phyloP scores from a whole-genome alignment of 2,888 invertebrate genomes.

The Colletes collaris region DNA sequence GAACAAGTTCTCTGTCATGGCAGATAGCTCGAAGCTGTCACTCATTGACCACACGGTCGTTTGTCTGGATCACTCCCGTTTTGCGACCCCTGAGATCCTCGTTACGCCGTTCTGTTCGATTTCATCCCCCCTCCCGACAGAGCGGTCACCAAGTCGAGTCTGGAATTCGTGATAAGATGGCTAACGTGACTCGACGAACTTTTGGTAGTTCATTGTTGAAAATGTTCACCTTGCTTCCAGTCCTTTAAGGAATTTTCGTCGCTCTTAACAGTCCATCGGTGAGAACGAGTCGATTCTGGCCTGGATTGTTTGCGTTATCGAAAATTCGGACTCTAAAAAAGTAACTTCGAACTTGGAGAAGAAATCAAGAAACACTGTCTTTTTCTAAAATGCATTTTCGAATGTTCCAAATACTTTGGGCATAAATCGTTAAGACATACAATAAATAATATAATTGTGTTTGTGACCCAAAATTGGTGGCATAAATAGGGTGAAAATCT shows the following conservation, averaged over 20 bases:
- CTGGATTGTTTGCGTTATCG: background rate
- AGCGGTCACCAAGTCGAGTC: conserved; percentile 33
- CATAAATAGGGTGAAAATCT: too few species aligned
- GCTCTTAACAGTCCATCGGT: background rate
- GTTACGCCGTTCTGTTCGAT: conserved; percentile 56
- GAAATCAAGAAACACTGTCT: too few species aligned
- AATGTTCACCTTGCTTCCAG: background rate
- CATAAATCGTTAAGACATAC: too few species aligned
- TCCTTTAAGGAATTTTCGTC: conserved; percentile 13
- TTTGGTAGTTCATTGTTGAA: conserved; percentile 4
- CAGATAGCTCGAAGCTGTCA: conserved; percentile 78
- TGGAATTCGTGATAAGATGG: conserved; percentile 55
- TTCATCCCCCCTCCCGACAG: conserved; percentile 42
- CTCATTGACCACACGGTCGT: conserved; percentile 79
- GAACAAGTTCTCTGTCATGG: conserved; percentile 72
- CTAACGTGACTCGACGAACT: conserved; percentile 42
- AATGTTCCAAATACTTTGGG: too few species aligned
- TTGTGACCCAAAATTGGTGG: too few species aligned
- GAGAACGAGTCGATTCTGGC: background rate
- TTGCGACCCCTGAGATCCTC: conserved; percentile 61
- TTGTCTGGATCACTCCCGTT: conserved; percentile 79
- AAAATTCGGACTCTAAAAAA: background rate
- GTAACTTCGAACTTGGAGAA: too few species aligned
- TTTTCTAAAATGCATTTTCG: too few species aligned
- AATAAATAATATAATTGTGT: too few species aligned